phyloP scores from a whole-genome alignment of 2,113 vertebrate species.

The Paramisgurnus dabryanus region DNA sequence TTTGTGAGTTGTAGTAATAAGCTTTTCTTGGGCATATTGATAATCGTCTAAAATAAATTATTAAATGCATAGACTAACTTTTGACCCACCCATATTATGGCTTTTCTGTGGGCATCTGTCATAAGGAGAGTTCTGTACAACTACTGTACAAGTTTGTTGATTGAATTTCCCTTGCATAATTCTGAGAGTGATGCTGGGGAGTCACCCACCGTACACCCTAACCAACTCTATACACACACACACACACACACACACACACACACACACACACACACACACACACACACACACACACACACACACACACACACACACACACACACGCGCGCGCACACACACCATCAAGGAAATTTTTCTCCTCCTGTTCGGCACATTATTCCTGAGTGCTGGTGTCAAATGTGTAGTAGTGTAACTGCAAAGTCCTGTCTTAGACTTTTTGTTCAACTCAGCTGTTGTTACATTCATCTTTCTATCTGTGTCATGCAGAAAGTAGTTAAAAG shows the following conservation, averaged over 20 bases:
- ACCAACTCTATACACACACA: slow-evolving; percentile 6
- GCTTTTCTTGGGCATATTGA: too few species aligned
- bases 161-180: slow-evolving; percentile 58
- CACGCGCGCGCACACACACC: background rate
- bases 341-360: slow-evolving; percentile 3
- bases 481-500: background rate
- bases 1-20: too few species aligned
- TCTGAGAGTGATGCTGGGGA: slow-evolving; percentile 52
- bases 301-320: too few species aligned
- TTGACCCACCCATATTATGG: background rate
- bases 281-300: too few species aligned
- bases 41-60: too few species aligned
- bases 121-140: slow-evolving; percentile 18
- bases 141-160: slow-evolving; percentile 21
- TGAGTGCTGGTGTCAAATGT: background rate
- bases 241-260: background rate
- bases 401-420: background rate
- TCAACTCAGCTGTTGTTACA: background rate
- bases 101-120: slow-evolving; percentile 29
- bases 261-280: too few species aligned
- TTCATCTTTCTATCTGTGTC: background rate
- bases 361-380: background rate
- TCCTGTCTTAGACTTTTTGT: background rate
- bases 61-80: too few species aligned
- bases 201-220: slow-evolving; percentile 42